These are phyloP conservation scores for Macropis europaea DNA, from an alignment of 2,888 invertebrate species.

Conservation along the genomic window DNA sequence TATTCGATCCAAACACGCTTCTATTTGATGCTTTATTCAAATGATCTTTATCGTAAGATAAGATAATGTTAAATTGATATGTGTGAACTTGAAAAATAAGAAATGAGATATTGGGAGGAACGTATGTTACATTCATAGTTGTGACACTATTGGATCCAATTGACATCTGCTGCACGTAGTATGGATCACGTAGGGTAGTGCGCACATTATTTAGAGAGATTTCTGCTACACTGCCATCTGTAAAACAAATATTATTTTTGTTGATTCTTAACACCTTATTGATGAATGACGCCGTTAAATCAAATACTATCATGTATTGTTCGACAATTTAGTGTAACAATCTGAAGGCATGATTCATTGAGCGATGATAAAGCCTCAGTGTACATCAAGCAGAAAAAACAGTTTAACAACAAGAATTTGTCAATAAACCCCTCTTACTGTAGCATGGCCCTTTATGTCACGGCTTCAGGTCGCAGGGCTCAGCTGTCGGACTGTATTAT, in stretches of 20 bases:
- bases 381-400: too few relatives aligned
- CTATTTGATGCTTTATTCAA: constrained; percentile 65
- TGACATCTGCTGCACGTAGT: constrained; percentile 61
- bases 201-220: constrained; percentile 69
- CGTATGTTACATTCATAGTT: constrained; percentile 79
- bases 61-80: constrained; percentile 82
- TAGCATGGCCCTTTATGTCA: too few relatives aligned
- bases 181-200: constrained; percentile 62
- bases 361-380: too few relatives aligned
- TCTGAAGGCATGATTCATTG: too few relatives aligned
- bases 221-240: constrained; percentile 39
- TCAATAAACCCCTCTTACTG: too few relatives aligned
- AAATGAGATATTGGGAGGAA: constrained; percentile 81
- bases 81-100: constrained; percentile 85
- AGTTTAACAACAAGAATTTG: too few relatives aligned
- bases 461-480: too few relatives aligned
- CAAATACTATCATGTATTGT: too few relatives aligned
- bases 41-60: constrained; percentile 80
- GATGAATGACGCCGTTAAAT: too few relatives aligned
- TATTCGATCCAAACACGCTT: constrained; percentile 82
- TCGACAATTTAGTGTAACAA: too few relatives aligned
- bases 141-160: constrained; percentile 66
- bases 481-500: too few relatives aligned
- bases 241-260: constrained; percentile 30
- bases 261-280: too few relatives aligned